Percentiles rank a stretch among this genome's conserved stretches.
Conservation (phyloP, 2,797 vertebrate species). For the Lates japonicus region DNA sequence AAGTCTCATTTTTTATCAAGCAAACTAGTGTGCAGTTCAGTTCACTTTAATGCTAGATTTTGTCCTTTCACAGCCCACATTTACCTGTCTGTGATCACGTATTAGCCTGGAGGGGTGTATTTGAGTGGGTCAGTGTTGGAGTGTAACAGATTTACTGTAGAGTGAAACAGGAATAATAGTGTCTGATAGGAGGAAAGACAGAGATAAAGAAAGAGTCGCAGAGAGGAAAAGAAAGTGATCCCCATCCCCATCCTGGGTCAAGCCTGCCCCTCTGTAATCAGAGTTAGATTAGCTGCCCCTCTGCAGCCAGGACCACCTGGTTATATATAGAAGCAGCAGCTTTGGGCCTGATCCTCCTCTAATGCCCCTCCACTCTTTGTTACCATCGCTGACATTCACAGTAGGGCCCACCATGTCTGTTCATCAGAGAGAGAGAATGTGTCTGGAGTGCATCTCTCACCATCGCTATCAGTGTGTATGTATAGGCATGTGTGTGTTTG, state of each 20-base stretch:
- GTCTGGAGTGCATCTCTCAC: constrained; percentile 60
- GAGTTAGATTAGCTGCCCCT: constrained; percentile 83
- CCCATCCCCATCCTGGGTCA: constrained; percentile 53
- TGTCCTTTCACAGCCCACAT: neutral
- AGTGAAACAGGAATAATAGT: constrained; percentile 10
- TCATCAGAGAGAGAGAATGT: constrained; percentile 60
- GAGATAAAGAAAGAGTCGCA: constrained; percentile 34
- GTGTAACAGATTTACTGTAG: neutral
- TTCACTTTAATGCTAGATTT: neutral
- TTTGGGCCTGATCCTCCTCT: constrained; percentile 80
- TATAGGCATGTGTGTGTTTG: constrained; percentile 23
- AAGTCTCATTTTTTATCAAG: neutral
- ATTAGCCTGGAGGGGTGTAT: neutral
- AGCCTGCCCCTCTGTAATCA: constrained; percentile 74
- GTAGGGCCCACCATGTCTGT: constrained; percentile 58
- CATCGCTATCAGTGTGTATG: constrained; percentile 51
- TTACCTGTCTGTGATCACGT: neutral
- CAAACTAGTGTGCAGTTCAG: neutral
- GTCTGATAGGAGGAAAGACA: constrained; percentile 17
- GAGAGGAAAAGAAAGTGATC: constrained; percentile 65
- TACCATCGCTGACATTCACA: constrained; percentile 79
- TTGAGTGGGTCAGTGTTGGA: constrained; percentile 1
- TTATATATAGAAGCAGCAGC: constrained; percentile 82
- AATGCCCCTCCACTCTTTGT: constrained; percentile 80
- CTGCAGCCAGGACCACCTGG: constrained; percentile 64